These are phyloP conservation scores for Petromus typicus DNA, from an alignment of 2,113 vertebrate species.

Conservation along the genomic window DNA sequence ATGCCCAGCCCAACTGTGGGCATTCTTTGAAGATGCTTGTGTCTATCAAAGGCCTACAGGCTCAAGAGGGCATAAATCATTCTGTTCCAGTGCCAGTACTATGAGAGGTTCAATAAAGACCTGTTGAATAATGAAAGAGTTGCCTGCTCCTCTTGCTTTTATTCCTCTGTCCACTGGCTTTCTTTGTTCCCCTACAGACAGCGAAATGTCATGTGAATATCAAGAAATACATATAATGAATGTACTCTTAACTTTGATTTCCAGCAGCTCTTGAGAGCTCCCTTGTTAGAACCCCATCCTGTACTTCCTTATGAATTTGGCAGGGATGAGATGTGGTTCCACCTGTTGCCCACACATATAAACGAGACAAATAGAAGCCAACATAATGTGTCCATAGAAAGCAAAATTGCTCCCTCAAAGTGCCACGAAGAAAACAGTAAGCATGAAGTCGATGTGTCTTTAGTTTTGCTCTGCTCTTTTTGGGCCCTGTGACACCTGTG, in stretches of 20 bases:
- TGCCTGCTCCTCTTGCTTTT: not conserved
- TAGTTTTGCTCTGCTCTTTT: constrained; percentile 18
- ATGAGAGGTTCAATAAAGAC: too few species aligned
- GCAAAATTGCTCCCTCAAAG: constrained; percentile 62
- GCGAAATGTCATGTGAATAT: not conserved
- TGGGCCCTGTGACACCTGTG: constrained; percentile 4
- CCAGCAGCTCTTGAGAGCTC: not conserved
- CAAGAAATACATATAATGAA: not conserved
- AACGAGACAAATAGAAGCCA: constrained; percentile 53
- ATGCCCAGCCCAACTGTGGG: not conserved
- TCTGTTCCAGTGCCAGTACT: not conserved
- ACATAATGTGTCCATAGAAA: constrained; percentile 22
- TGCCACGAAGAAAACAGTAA: constrained; percentile 35
- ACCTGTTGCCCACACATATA: not conserved
- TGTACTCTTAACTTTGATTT: not conserved
- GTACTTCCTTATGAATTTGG: not conserved
- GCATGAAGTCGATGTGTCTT: not conserved
- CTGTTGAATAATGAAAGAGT: not conserved
- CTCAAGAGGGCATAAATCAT: not conserved
- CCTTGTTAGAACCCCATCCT: not conserved
- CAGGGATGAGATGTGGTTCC: not conserved
- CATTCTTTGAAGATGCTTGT: not conserved
- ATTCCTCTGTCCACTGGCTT: not conserved
- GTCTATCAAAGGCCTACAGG: not conserved
- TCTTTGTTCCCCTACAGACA: not conserved